Conservation (phyloP, 2,888 invertebrate species). For the Chrysolina oricalcia region DNA sequence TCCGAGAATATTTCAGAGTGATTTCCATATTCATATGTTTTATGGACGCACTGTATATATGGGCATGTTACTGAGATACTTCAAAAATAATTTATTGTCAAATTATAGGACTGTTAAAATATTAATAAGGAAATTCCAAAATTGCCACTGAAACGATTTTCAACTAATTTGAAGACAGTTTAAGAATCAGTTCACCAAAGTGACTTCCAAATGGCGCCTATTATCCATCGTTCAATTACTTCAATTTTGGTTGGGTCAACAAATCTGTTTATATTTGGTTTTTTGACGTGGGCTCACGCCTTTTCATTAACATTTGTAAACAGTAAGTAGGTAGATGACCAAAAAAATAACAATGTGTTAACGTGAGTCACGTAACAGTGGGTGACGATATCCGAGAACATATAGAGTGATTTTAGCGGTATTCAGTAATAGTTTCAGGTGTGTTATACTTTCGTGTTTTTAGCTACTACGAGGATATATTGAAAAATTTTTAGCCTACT, state of each 20-base stretch:
- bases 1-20: too few species aligned
- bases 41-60: too few species aligned
- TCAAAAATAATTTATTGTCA: too few species aligned
- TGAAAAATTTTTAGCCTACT: too few species aligned
- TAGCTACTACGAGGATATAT: too few species aligned
- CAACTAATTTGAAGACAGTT: too few species aligned
- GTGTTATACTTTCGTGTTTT: neutral
- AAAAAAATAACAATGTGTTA: slow-evolving; percentile 8
- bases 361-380: neutral
- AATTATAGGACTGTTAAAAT: too few species aligned
- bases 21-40: too few species aligned
- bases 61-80: too few species aligned
- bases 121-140: too few species aligned
- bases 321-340: slow-evolving; percentile 12
- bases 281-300: slow-evolving; percentile 39
- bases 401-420: neutral
- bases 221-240: slow-evolving; percentile 26
- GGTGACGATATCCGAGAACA: neutral
- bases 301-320: slow-evolving; percentile 41
- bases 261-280: slow-evolving; percentile 41
- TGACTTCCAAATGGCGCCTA: neutral
- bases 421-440: neutral
- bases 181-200: neutral
- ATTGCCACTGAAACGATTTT: too few species aligned
- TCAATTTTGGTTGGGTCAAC: slow-evolving; percentile 39